These are phyloP conservation scores for Sphenodon punctatus DNA, from an alignment of 2,797 vertebrate genomes.

Conservation along the genomic window DNA sequence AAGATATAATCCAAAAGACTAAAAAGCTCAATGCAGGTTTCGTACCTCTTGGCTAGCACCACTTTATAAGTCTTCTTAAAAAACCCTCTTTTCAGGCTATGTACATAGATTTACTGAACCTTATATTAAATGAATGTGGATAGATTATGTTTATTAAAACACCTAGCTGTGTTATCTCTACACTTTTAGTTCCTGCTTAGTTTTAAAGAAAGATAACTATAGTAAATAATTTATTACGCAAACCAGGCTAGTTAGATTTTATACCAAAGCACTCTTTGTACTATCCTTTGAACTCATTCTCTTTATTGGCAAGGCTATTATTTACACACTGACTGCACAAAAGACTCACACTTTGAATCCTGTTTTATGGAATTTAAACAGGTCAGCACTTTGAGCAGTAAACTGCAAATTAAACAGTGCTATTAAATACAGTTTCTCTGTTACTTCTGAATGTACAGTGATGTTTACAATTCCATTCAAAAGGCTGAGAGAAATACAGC, in stretches of 20 bases:
- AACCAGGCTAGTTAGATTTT: conserved; percentile 37
- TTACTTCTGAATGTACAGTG: background rate
- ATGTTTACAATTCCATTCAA: conserved; percentile 3
- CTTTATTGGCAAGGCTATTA: conserved; percentile 36
- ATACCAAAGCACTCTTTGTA: conserved; percentile 32
- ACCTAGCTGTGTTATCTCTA: background rate
- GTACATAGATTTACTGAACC: background rate
- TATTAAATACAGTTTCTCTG: conserved; percentile 2
- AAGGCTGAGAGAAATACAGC: background rate
- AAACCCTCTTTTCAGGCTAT: background rate
- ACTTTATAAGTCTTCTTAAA: background rate
- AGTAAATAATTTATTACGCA: conserved; percentile 60
- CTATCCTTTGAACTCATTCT: conserved; percentile 61
- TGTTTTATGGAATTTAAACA: conserved; percentile 46
- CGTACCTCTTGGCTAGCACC: background rate
- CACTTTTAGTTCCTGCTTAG: background rate
- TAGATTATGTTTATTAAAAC: background rate
- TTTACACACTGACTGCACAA: background rate
- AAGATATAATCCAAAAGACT: background rate
- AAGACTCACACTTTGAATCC: background rate
- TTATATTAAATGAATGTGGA: background rate
- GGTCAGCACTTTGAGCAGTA: conserved; percentile 11
- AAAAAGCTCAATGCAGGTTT: background rate
- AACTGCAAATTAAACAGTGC: background rate
- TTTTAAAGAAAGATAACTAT: conserved; percentile 34